Percentiles rank a stretch among this genome's conserved stretches.
These are phyloP conservation scores for Zaprionus ghesquierei DNA, from an alignment of 1,140 invertebrate genomes.

Conservation along the genomic window DNA sequence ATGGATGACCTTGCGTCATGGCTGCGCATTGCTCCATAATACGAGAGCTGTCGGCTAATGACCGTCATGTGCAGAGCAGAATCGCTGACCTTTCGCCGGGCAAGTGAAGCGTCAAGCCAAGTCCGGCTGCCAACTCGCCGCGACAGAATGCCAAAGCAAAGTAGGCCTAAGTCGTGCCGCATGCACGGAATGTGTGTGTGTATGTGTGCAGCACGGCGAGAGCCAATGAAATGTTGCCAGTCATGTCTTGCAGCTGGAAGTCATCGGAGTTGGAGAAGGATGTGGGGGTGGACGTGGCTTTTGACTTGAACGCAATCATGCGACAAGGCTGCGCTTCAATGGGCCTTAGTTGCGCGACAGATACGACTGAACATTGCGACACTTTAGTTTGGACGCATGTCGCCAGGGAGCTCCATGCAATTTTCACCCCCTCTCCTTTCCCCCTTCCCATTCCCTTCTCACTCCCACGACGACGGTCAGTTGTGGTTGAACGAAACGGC, in stretches of 20 bases:
- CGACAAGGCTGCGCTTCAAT: slow-evolving; percentile 61
- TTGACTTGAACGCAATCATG: slow-evolving; percentile 55
- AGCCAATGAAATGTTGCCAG: slow-evolving; percentile 20
- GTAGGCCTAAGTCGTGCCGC: neutral
- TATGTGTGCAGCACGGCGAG: neutral
- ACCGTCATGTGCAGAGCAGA: slow-evolving; percentile 35
- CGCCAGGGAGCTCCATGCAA: slow-evolving; percentile 28
- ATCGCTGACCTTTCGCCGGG: slow-evolving; percentile 63
- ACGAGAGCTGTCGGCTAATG: slow-evolving; percentile 38
- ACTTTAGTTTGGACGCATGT: slow-evolving; percentile 46
- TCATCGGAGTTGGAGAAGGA: slow-evolving; percentile 37
- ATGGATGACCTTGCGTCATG: slow-evolving; percentile 52
- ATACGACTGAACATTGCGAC: slow-evolving; percentile 55
- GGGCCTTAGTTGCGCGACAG: slow-evolving; percentile 42
- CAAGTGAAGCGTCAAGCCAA: slow-evolving; percentile 39
- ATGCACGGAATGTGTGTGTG: slow-evolving; percentile 4
- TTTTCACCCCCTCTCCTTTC: neutral
- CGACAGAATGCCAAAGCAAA: slow-evolving; percentile 4
- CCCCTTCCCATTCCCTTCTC: neutral
- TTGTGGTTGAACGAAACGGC: slow-evolving; percentile 34
- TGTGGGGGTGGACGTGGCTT: slow-evolving; percentile 17
- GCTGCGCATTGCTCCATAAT: slow-evolving; percentile 37
- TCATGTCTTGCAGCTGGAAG: slow-evolving; percentile 27
- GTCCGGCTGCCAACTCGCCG: slow-evolving; percentile 40
- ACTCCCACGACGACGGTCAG: neutral